Percentiles rank a stretch among this genome's conserved stretches.
These are phyloP conservation scores for Heptranchias perlo DNA, from an alignment of 2,113 vertebrate genomes.

Conservation along the genomic window DNA sequence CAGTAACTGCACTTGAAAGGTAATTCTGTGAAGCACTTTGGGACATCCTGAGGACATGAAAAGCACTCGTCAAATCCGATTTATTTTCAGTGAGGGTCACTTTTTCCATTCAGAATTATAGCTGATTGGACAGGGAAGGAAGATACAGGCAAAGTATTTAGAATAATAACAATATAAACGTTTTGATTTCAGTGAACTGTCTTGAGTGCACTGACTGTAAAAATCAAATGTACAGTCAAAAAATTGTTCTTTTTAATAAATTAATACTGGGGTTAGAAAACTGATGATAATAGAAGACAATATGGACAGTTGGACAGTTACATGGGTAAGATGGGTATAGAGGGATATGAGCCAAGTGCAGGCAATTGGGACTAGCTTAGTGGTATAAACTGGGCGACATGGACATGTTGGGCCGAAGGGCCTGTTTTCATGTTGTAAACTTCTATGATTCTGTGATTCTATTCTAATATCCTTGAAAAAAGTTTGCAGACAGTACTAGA, in stretches of 20 bases:
- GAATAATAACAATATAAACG: too few relatives aligned
- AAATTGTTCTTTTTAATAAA: not conserved
- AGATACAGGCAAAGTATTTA: not conserved
- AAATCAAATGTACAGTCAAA: not conserved
- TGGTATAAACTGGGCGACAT: too few relatives aligned
- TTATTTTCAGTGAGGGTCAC: not conserved
- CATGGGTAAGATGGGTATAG: too few relatives aligned
- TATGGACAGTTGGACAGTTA: too few relatives aligned
- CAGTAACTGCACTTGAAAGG: not conserved
- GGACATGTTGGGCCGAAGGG: too few relatives aligned
- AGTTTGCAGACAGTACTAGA: not conserved
- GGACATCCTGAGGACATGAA: not conserved
- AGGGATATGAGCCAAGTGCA: too few relatives aligned
- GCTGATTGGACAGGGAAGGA: not conserved
- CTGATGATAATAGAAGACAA: not conserved
- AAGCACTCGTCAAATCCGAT: not conserved
- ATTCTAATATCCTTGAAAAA: not conserved
- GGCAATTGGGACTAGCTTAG: too few relatives aligned
- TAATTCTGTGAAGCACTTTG: not conserved
- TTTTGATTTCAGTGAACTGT: not conserved
- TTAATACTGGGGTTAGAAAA: not conserved
- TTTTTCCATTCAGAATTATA: not conserved
- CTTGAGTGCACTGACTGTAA: not conserved
- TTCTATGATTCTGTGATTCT: too few relatives aligned
- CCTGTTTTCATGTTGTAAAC: too few relatives aligned